Conservation (phyloP, 2,113 vertebrate species). For the Garra rufa region DNA sequence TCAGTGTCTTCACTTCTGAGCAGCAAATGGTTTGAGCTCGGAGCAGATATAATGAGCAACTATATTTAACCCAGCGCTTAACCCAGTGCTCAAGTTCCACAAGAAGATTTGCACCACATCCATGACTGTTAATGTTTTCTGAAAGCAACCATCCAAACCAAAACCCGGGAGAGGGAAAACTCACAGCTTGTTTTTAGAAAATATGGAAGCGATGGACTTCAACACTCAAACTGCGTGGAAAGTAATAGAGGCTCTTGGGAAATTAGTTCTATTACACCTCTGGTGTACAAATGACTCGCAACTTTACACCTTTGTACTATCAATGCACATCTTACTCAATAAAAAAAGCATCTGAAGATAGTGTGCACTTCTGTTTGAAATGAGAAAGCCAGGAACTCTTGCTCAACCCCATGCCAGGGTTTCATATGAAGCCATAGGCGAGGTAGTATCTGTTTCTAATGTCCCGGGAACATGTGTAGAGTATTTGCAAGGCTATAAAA, state of each 20-base stretch:
- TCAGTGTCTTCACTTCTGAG: constrained; percentile 7
- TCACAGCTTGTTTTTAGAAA: background rate
- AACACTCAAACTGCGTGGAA: background rate
- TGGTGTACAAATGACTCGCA: background rate
- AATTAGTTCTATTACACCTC: background rate
- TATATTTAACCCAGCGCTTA: constrained; percentile 28
- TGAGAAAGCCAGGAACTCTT: constrained; percentile 3
- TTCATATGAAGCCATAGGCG: constrained; percentile 22
- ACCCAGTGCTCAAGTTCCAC: constrained; percentile 26
- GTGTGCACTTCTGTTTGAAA: constrained; percentile 11
- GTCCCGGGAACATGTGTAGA: constrained; percentile 45
- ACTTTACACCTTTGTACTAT: constrained; percentile 24
- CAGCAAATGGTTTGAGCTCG: background rate
- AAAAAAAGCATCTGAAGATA: background rate
- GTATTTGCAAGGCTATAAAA: constrained; percentile 46
- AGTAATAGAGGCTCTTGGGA: constrained; percentile 10
- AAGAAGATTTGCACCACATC: constrained; percentile 30
- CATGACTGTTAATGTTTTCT: constrained; percentile 33
- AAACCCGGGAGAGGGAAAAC: background rate
- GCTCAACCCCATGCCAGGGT: background rate
- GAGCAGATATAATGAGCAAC: constrained; percentile 26
- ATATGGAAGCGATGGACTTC: constrained; percentile 12
- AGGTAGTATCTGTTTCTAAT: constrained; percentile 34
- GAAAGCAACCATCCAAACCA: background rate
- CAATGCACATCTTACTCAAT: background rate